These are phyloP conservation scores for Ichneumoninae sp. DNA, from an alignment of 2,888 invertebrate species.

Conservation along the genomic window DNA sequence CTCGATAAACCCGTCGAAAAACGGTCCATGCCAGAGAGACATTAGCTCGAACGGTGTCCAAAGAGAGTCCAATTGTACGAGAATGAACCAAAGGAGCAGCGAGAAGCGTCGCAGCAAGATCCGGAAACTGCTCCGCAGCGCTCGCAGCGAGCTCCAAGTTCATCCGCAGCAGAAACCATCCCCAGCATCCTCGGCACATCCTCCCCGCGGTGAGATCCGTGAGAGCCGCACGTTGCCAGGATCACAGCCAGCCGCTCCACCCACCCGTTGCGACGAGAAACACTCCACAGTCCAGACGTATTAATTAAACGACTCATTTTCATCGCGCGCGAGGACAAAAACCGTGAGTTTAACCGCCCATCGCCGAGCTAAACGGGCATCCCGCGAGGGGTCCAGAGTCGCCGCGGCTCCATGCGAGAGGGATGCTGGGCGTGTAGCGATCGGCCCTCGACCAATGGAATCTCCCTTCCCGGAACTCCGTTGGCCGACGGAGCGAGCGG, in stretches of 20 bases:
- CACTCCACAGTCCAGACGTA: slow-evolving; percentile 81
- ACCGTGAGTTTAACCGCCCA: slow-evolving; percentile 80
- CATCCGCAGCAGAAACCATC: not conserved
- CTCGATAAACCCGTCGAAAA: not conserved
- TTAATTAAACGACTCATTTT: slow-evolving; percentile 85
- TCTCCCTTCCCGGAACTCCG: slow-evolving; percentile 13
- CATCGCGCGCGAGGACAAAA: slow-evolving; percentile 72
- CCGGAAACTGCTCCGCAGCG: slow-evolving; percentile 15
- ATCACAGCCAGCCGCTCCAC: slow-evolving; percentile 61
- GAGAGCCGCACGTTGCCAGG: slow-evolving; percentile 13
- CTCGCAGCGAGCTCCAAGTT: not conserved
- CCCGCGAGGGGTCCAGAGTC: slow-evolving; percentile 64
- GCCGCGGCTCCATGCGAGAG: slow-evolving; percentile 35
- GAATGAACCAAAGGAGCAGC: not conserved
- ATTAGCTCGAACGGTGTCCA: not conserved
- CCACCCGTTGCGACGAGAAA: slow-evolving; percentile 73
- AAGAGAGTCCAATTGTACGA: not conserved
- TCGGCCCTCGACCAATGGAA: slow-evolving; percentile 48
- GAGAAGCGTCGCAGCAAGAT: not conserved
- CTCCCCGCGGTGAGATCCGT: slow-evolving; percentile 5
- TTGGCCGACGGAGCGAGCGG: not conserved
- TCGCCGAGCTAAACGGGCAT: slow-evolving; percentile 75
- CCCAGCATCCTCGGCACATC: not conserved
- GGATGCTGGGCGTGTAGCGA: slow-evolving; percentile 43
- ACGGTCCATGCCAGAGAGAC: not conserved